Conservation (phyloP, 2,797 vertebrate species). For the Eulemur coronatus region DNA sequence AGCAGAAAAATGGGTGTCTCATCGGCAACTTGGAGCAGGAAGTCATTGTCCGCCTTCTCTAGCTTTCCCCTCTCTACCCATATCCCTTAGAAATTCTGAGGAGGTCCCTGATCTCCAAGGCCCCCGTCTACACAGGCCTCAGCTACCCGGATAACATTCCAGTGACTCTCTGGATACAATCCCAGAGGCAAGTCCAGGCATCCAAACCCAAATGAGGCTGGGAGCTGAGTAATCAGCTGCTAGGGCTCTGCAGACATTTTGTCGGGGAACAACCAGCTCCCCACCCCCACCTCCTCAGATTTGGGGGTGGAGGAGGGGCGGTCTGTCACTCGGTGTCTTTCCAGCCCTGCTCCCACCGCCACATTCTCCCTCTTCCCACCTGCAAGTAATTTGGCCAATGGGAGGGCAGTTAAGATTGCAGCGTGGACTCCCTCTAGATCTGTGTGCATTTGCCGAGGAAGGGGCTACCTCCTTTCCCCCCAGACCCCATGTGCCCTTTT, state of each 20-base stretch:
- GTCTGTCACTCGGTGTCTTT: slow-evolving; percentile 50
- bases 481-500: slow-evolving; percentile 51
- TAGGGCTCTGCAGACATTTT: slow-evolving; percentile 54
- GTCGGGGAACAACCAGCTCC: slow-evolving; percentile 34
- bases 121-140: slow-evolving; percentile 66
- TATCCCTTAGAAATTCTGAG: slow-evolving; percentile 16
- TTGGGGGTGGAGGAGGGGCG: slow-evolving; percentile 21
- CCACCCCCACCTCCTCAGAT: slow-evolving; percentile 42
- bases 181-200: slow-evolving; percentile 77
- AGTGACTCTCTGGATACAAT: slow-evolving; percentile 74
- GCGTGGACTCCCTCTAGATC: slow-evolving; percentile 69
- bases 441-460: slow-evolving; percentile 46
- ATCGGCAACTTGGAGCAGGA: not conserved
- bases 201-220: slow-evolving; percentile 47
- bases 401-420: slow-evolving; percentile 73
- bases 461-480: slow-evolving; percentile 34
- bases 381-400: slow-evolving; percentile 83
- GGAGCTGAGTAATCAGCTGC: slow-evolving; percentile 74
- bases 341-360: slow-evolving; percentile 30
- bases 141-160: slow-evolving; percentile 76
- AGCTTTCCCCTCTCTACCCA: not conserved
- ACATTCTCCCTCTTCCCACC: slow-evolving; percentile 66
- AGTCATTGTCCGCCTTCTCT: not conserved
- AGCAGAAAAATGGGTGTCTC: not conserved
- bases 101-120: slow-evolving; percentile 61